A percentile compares a stretch with the other conserved stretches of the same genome.
phyloP scores from a whole-genome alignment of 2,797 vertebrate species.

The Paedocypris micromegethes region DNA sequence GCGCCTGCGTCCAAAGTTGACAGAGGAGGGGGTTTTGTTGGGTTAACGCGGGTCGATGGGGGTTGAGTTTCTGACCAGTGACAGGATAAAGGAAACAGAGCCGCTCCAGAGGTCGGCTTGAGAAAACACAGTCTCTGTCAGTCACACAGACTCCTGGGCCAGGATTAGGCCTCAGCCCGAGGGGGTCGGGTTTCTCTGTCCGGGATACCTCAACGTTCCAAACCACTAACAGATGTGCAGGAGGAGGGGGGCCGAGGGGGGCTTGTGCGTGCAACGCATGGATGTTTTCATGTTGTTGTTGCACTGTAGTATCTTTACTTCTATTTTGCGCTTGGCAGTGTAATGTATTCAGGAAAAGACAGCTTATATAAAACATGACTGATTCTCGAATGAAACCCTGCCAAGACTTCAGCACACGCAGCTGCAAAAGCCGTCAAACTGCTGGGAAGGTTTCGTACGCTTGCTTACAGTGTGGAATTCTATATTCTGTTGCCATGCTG shows the following conservation, averaged over 20 bases:
- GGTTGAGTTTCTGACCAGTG: constrained; percentile 49
- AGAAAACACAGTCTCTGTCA: constrained; percentile 53
- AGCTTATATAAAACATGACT: constrained; percentile 15
- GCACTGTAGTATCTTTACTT: constrained; percentile 33
- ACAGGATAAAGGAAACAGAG: constrained; percentile 57
- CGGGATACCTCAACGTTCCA: constrained; percentile 50
- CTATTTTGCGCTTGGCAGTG: constrained; percentile 5
- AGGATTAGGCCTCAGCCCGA: constrained; percentile 50
- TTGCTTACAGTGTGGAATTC: too few relatives aligned
- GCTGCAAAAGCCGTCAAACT: neutral
- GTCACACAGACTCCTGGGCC: constrained; percentile 51
- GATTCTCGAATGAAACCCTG: constrained; percentile 4
- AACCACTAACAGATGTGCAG: constrained; percentile 57
- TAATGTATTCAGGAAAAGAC: neutral
- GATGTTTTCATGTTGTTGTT: constrained; percentile 21
- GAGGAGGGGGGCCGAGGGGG: constrained; percentile 28
- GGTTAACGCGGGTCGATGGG: constrained; percentile 30
- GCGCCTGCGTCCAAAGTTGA: constrained; percentile 5
- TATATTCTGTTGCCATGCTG: neutral
- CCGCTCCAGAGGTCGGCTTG: constrained; percentile 47
- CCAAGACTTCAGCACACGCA: neutral
- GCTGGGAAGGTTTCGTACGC: neutral
- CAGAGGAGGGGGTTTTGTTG: constrained; percentile 33
- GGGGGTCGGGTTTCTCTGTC: constrained; percentile 47
- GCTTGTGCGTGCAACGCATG: constrained; percentile 12